Conservation (phyloP, 2,113 vertebrate genomes). For the Phaethornis superciliosus region DNA sequence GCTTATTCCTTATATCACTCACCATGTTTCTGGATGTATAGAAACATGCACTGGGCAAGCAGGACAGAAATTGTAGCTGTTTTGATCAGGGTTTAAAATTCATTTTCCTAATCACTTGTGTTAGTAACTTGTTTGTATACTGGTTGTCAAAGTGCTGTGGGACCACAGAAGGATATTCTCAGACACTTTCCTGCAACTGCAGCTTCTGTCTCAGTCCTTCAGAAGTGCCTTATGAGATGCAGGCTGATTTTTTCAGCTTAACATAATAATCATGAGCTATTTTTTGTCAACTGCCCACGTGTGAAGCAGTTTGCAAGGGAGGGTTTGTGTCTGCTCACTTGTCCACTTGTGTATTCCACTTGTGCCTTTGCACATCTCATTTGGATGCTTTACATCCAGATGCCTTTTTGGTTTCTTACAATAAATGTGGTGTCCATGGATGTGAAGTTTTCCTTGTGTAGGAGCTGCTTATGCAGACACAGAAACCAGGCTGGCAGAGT, state of each 20-base stretch:
- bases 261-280: background rate
- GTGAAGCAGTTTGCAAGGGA: background rate
- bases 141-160: background rate
- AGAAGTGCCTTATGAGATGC: background rate
- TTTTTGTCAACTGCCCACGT: background rate
- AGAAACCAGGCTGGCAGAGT: background rate
- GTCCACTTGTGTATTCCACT: background rate
- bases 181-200: background rate
- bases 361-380: background rate
- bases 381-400: background rate
- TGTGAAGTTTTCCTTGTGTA: background rate
- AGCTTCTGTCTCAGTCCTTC: background rate
- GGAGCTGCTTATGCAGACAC: background rate
- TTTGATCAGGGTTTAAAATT: background rate
- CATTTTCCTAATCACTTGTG: fast-evolving
- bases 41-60: background rate
- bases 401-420: background rate
- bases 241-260: background rate
- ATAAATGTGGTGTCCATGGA: background rate
- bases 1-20: background rate
- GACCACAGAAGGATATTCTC: background rate
- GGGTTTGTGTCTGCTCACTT: background rate
- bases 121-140: no score
- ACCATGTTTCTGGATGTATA: fast-evolving
- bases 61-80: background rate